A percentile compares a stretch with the other conserved stretches of the same genome.
Conservation (phyloP, 1,140 invertebrate genomes). For the Achatina immaculata region DNA sequence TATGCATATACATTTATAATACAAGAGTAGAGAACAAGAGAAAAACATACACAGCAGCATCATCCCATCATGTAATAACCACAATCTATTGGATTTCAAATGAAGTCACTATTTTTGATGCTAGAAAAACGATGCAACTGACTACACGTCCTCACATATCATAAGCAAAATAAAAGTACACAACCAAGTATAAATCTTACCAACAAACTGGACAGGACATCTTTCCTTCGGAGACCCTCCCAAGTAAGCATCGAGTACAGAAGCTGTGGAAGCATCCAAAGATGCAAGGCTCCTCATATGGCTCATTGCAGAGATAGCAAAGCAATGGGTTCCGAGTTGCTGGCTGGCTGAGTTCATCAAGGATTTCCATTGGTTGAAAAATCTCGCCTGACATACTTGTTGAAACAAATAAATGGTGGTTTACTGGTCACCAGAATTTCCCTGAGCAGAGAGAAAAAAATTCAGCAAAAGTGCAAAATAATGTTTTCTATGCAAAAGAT, state of each 20-base stretch:
- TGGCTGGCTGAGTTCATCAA: conserved; percentile 48
- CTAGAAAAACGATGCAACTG: no score
- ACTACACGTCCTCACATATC: no score
- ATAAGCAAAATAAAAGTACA: no score
- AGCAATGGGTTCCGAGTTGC: conserved; percentile 54
- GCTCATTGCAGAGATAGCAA: conserved; percentile 62
- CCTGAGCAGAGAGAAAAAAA: not conserved
- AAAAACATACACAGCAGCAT: no score
- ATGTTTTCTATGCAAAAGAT: not conserved
- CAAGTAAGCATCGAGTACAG: conserved; percentile 56
- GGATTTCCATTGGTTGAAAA: conserved; percentile 55
- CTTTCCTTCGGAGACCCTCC: conserved; percentile 49
- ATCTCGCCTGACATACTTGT: conserved; percentile 61
- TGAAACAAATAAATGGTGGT: not conserved
- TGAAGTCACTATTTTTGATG: no score
- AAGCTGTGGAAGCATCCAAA: conserved; percentile 61
- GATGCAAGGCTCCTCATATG: conserved; percentile 61
- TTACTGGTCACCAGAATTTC: not conserved
- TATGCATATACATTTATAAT: no score
- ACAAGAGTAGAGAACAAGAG: no score
- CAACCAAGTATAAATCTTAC: conserved; percentile 45
- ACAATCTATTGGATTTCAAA: no score
- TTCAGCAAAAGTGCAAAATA: not conserved
- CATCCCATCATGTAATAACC: no score
- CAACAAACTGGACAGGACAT: conserved; percentile 61